phyloP scores from a whole-genome alignment of 2,888 invertebrate genomes.

The Andrena minutula region DNA sequence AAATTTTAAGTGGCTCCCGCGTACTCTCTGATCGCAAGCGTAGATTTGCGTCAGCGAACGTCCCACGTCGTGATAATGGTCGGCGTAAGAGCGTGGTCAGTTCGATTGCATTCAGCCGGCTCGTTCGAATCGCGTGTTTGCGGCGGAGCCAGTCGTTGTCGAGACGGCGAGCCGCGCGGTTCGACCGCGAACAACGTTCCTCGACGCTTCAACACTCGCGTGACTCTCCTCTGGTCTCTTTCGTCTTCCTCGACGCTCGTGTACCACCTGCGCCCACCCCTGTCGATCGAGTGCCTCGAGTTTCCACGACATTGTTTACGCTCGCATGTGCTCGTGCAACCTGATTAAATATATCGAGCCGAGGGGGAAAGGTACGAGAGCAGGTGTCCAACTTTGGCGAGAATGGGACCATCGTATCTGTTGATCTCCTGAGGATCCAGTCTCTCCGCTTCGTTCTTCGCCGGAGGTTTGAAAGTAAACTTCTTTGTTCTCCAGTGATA shows the following conservation, averaged over 20 bases:
- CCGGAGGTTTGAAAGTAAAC: not conserved
- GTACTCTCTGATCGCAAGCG: not conserved
- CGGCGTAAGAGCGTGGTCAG: slow-evolving; percentile 62
- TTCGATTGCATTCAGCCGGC: slow-evolving; percentile 51
- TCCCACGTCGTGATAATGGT: slow-evolving; percentile 41
- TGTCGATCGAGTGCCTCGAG: slow-evolving; percentile 18
- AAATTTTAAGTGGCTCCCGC: not conserved
- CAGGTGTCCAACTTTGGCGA: slow-evolving; percentile 35
- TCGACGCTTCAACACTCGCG: not conserved
- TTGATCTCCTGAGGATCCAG: not conserved
- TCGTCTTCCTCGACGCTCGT: not conserved
- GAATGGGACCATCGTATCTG: not conserved
- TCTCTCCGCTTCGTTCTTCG: not conserved
- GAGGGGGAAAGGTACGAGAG: slow-evolving; percentile 39
- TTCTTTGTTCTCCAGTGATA: not conserved
- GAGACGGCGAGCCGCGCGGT: slow-evolving; percentile 62
- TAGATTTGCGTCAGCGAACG: slow-evolving; percentile 35
- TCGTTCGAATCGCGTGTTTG: slow-evolving; percentile 47
- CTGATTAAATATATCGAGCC: slow-evolving; percentile 2
- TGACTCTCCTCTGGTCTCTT: not conserved
- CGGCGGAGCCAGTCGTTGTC: slow-evolving; percentile 62
- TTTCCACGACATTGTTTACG: slow-evolving; percentile 23
- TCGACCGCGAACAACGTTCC: not conserved
- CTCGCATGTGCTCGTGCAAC: slow-evolving; percentile 11
- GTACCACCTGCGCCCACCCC: not conserved